A percentile compares a stretch with the other conserved stretches of the same genome.
Conservation (phyloP, 2,797 vertebrate genomes). For the Alcedo atthis region DNA sequence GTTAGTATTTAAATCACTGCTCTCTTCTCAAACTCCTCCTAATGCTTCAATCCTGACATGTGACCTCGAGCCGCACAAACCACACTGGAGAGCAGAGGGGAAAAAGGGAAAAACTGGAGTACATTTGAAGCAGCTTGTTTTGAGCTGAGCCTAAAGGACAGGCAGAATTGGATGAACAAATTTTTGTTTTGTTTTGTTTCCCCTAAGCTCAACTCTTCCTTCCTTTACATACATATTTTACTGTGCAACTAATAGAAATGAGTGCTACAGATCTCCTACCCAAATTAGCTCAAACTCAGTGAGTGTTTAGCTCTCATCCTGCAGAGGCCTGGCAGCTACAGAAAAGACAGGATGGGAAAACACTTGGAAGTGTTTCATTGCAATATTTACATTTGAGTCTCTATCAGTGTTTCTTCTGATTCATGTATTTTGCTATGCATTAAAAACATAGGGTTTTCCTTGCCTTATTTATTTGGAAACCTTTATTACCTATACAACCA, state of each 20-base stretch:
- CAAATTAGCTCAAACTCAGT: background rate
- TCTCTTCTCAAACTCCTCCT: background rate
- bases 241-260: background rate
- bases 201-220: background rate
- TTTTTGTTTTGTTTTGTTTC: background rate
- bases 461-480: background rate
- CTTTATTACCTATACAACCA: background rate
- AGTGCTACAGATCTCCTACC: background rate
- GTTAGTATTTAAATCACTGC: background rate
- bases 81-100: accelerated
- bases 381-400: background rate
- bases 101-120: background rate
- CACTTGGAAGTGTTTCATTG: background rate
- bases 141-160: background rate
- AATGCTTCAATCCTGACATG: background rate
- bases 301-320: background rate
- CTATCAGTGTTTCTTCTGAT: background rate
- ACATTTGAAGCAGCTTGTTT: background rate
- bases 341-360: background rate
- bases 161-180: background rate
- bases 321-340: background rate
- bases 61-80: background rate
- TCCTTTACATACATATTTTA: background rate
- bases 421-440: background rate
- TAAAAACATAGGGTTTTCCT: background rate